Evolutionary conservation across 2,113 vertebrate species (phyloP).

Genomic region (Bungarus multicinctus): DNA sequence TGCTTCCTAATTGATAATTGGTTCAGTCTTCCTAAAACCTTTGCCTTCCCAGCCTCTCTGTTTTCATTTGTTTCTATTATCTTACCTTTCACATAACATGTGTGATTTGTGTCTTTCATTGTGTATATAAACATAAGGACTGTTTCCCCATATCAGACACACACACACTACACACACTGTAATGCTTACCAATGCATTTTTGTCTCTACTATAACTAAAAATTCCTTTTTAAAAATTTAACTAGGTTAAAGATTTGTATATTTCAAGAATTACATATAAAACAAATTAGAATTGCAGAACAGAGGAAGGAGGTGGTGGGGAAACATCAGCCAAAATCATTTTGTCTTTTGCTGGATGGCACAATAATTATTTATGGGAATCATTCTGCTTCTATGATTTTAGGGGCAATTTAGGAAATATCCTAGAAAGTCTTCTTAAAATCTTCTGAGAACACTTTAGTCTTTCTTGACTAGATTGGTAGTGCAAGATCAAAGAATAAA

Average conservation of each 20-base stretch:
- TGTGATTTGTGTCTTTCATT: slow-evolving; percentile 34
- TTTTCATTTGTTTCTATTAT: slow-evolving; percentile 34
- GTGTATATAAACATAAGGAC: slow-evolving; percentile 13
- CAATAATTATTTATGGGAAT: background rate
- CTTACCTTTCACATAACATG: slow-evolving; percentile 36
- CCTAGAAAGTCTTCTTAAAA: background rate
- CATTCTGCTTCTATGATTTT: background rate
- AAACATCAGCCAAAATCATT: background rate
- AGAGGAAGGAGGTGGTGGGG: rapidly evolving
- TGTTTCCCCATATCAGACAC: background rate
- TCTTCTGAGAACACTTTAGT: background rate
- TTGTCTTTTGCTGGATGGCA: background rate
- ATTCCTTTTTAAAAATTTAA: slow-evolving; percentile 19
- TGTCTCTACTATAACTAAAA: background rate
- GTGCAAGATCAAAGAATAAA: background rate
- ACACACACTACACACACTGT: background rate
- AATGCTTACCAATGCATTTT: slow-evolving; percentile 40
- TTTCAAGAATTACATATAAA: slow-evolving; percentile 21
- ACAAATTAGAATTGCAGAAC: rapidly evolving
- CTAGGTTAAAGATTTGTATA: slow-evolving; percentile 8
- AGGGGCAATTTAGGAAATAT: background rate
- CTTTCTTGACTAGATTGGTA: background rate
- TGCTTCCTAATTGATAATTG: slow-evolving; percentile 51
- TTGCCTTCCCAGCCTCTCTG: slow-evolving; percentile 26
- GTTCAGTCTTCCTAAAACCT: slow-evolving; percentile 35